phyloP scores from a whole-genome alignment of 1,140 invertebrate genomes.

The Leucophenga varia region DNA sequence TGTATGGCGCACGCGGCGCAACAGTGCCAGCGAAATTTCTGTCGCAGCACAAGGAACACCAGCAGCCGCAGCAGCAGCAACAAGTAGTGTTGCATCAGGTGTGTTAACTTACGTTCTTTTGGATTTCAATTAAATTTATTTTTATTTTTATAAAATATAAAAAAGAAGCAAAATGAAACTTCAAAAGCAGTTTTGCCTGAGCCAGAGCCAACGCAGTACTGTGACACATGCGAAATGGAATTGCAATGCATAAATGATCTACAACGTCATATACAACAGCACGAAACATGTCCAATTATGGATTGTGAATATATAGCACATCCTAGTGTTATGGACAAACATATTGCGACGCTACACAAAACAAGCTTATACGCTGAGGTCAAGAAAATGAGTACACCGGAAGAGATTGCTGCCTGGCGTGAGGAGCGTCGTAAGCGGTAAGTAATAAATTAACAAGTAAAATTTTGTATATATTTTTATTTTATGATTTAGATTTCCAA shows the following conservation, averaged over 20 bases:
- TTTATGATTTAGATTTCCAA: conserved; percentile 61
- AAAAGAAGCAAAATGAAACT: too few species aligned
- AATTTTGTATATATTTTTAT: background rate
- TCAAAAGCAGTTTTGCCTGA: background rate
- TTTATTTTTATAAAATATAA: too few species aligned
- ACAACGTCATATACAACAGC: conserved; percentile 67
- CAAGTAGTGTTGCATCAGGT: conserved; percentile 4
- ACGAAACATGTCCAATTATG: conserved; percentile 75
- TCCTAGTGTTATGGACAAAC: conserved; percentile 74
- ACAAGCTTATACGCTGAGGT: conserved; percentile 77
- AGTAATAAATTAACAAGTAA: background rate
- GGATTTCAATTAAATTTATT: conserved; percentile 33
- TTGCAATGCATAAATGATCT: conserved; percentile 64
- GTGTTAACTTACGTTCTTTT: background rate
- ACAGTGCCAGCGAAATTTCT: conserved; percentile 45
- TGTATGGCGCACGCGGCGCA: conserved; percentile 54
- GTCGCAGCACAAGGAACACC: background rate
- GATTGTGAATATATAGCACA: conserved; percentile 80
- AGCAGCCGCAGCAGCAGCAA: background rate
- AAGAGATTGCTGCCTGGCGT: conserved; percentile 81
- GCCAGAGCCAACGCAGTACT: conserved; percentile 61
- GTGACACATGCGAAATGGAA: conserved; percentile 75
- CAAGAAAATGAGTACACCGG: conserved; percentile 69
- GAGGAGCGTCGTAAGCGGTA: conserved; percentile 71
- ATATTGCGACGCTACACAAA: conserved; percentile 78